Evolutionary conservation across 2,888 invertebrate genomes (phyloP).

Genomic region (Dicycla oo): DNA sequence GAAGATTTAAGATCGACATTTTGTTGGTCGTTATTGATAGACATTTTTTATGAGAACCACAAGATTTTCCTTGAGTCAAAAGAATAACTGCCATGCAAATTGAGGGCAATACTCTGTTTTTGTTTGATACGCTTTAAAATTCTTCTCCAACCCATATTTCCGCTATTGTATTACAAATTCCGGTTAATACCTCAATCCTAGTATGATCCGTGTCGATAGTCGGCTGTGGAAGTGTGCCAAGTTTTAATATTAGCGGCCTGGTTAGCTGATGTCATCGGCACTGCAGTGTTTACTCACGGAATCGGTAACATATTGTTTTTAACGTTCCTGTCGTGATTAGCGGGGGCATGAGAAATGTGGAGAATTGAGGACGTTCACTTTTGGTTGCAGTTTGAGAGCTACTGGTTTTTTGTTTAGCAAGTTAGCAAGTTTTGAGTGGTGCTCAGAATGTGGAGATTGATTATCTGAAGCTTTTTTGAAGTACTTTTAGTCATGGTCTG

Average conservation of each 20-base stretch:
- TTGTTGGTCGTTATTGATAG: too few relatives aligned
- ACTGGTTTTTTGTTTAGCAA: constrained; percentile 19
- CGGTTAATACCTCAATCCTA: constrained; percentile 53
- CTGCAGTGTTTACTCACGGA: constrained; percentile 78
- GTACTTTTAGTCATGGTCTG: too few relatives aligned
- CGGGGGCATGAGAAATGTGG: constrained; percentile 24
- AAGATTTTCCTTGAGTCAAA: background rate
- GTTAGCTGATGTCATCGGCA: constrained; percentile 83
- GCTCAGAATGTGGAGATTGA: background rate
- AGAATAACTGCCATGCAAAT: background rate
- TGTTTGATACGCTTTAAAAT: constrained; percentile 3
- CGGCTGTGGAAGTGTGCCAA: constrained; percentile 80
- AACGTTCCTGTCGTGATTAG: constrained; percentile 37
- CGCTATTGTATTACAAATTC: constrained; percentile 50
- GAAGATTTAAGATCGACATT: background rate
- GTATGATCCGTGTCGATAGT: constrained; percentile 76
- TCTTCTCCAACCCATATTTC: constrained; percentile 29
- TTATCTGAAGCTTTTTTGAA: background rate
- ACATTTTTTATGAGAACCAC: too few relatives aligned
- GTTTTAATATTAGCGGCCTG: constrained; percentile 85
- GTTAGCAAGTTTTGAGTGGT: constrained; percentile 7
- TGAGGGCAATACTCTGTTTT: constrained; percentile 11
- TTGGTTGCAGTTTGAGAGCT: constrained; percentile 7
- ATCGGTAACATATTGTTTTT: constrained; percentile 70
- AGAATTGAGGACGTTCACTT: constrained; percentile 31